Conservation (phyloP, 1,140 invertebrate genomes). For the Tetranychus urticae region DNA sequence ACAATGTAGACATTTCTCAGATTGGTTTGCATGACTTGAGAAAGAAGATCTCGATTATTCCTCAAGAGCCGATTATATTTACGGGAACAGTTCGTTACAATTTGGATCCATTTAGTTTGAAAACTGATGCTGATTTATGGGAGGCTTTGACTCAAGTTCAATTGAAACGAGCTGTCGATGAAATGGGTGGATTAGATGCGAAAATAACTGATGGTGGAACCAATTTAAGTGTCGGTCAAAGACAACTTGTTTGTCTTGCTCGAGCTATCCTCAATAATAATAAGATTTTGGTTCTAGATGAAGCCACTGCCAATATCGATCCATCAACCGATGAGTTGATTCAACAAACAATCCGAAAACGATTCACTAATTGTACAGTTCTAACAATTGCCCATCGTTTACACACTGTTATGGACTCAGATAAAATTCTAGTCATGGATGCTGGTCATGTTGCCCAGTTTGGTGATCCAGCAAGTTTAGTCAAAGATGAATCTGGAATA, state of each 20-base stretch:
- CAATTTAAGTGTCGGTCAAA: slow-evolving; percentile 57
- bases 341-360: slow-evolving; percentile 17
- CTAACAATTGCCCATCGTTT: slow-evolving; percentile 49
- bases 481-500: slow-evolving; percentile 25
- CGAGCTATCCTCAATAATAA: slow-evolving; percentile 26
- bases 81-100: slow-evolving; percentile 57
- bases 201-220: slow-evolving; percentile 44
- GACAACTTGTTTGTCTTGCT: slow-evolving; percentile 40
- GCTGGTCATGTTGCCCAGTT: background rate
- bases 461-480: slow-evolving; percentile 26
- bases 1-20: slow-evolving; percentile 23
- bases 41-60: slow-evolving; percentile 27
- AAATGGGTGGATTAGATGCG: slow-evolving; percentile 37
- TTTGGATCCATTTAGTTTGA: slow-evolving; percentile 55
- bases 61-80: slow-evolving; percentile 49
- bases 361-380: slow-evolving; percentile 45
- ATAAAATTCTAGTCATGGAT: slow-evolving; percentile 10
- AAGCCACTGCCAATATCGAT: slow-evolving; percentile 26
- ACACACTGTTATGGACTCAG: slow-evolving; percentile 16
- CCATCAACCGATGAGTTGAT: slow-evolving; percentile 18
- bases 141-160: slow-evolving; percentile 52
- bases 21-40: slow-evolving; percentile 26
- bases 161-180: slow-evolving; percentile 37
- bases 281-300: slow-evolving; percentile 23
- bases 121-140: slow-evolving; percentile 40